Evolutionary conservation across 2,113 vertebrate species (phyloP).

Genomic region (Indicator indicator): DNA sequence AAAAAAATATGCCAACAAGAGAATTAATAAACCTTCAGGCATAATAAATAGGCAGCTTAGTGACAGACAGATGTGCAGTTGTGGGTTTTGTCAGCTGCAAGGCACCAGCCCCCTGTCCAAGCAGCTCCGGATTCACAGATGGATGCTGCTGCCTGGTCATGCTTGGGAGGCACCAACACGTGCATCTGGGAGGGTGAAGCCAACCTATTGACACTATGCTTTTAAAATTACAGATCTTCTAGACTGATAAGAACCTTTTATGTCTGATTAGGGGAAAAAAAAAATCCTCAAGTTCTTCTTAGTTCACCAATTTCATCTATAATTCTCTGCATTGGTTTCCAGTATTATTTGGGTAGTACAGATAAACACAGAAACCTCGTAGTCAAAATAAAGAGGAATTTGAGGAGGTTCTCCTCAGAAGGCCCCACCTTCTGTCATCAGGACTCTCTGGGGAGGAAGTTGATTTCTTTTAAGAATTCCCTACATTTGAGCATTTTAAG

Average conservation of each 20-base stretch:
- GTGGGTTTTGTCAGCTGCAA: neutral
- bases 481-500: neutral
- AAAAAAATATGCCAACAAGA: neutral
- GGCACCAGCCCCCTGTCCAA: neutral
- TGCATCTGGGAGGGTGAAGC: neutral
- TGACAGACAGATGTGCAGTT: neutral
- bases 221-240: too few species aligned
- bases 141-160: conserved; percentile 43
- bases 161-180: neutral
- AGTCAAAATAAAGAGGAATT: neutral
- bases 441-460: neutral
- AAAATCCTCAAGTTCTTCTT: neutral
- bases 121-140: conserved; percentile 40
- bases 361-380: neutral
- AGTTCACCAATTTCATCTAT: neutral
- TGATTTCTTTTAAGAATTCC: neutral
- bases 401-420: neutral
- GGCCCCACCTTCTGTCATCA: neutral
- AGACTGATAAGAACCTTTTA: too few species aligned
- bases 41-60: conserved; percentile 73
- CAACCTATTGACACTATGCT: neutral
- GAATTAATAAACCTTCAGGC: neutral
- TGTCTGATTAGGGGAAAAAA: conserved; percentile 5
- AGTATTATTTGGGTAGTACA: neutral
- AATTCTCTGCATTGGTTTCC: neutral